Conservation (phyloP, 2,113 vertebrate species). For the Macaca mulatta region DNA sequence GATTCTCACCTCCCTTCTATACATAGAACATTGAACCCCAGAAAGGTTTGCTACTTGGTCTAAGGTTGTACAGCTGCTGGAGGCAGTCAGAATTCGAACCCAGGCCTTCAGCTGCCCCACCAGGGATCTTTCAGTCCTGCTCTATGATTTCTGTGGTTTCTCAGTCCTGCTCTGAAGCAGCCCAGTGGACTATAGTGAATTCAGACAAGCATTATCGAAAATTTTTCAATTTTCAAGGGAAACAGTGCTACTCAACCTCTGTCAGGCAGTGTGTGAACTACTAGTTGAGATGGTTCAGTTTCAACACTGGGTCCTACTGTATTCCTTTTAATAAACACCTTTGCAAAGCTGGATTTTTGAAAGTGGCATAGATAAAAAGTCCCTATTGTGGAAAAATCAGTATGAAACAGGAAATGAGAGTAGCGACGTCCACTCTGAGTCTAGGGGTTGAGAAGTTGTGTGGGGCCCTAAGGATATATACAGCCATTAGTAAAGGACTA, state of each 20-base stretch:
- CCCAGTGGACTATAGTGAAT: fast-evolving
- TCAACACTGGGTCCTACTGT: background rate
- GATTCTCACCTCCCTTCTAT: background rate
- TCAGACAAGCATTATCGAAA: fast-evolving
- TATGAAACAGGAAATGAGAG: background rate
- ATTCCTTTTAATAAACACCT: background rate
- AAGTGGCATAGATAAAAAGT: background rate
- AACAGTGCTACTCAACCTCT: background rate
- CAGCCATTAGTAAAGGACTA: background rate
- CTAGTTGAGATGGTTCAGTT: background rate
- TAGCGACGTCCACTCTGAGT: background rate
- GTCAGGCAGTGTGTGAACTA: background rate
- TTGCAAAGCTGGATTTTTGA: background rate
- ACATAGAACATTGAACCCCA: background rate
- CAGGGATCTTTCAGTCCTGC: background rate
- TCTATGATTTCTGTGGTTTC: background rate
- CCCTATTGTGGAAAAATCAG: background rate
- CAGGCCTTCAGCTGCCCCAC: background rate
- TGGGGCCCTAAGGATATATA: too few relatives aligned
- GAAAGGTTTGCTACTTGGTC: too few relatives aligned
- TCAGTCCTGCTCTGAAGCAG: too few relatives aligned
- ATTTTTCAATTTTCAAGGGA: background rate
- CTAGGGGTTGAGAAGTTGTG: background rate
- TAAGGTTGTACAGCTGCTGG: background rate
- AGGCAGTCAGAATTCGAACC: background rate